Conservation (phyloP, 1,140 invertebrate genomes). For the Neodiprion lecontei region DNA sequence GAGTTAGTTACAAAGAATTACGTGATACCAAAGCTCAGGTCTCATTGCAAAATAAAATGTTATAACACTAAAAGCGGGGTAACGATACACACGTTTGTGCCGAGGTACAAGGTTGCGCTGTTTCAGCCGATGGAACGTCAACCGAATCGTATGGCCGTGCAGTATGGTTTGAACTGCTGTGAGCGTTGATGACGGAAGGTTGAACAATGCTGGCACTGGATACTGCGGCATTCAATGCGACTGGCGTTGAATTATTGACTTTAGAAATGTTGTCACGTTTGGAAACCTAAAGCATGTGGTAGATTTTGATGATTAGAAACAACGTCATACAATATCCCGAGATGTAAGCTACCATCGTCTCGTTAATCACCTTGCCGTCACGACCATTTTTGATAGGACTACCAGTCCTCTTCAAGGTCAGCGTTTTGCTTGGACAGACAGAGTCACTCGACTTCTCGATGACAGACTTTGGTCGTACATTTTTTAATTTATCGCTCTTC, state of each 20-base stretch:
- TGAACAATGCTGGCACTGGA: constrained; percentile 33
- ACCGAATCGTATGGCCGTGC: constrained; percentile 69
- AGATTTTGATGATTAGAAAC: background rate
- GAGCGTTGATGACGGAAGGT: constrained; percentile 23
- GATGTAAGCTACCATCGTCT: background rate
- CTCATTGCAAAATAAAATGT: background rate
- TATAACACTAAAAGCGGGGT: constrained; percentile 28
- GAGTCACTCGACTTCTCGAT: constrained; percentile 36
- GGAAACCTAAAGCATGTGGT: constrained; percentile 31
- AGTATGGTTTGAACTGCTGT: constrained; percentile 54
- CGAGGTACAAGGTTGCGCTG: constrained; percentile 45
- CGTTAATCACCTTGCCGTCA: constrained; percentile 39
- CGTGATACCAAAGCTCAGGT: background rate
- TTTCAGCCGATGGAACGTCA: constrained; percentile 55
- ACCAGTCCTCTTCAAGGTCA: constrained; percentile 43
- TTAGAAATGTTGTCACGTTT: constrained; percentile 37
- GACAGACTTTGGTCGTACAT: constrained; percentile 42
- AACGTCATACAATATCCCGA: background rate
- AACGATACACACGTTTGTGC: constrained; percentile 32
- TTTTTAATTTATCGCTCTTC: constrained; percentile 58
- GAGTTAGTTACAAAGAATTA: background rate
- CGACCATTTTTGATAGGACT: constrained; percentile 43
- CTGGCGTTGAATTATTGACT: constrained; percentile 24
- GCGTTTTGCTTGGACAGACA: constrained; percentile 18
- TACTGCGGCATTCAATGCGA: constrained; percentile 25